A percentile compares a stretch with the other conserved stretches of the same genome.
These are phyloP conservation scores for Lagocephalus sceleratus DNA, from an alignment of 2,797 vertebrate species.

Conservation along the genomic window DNA sequence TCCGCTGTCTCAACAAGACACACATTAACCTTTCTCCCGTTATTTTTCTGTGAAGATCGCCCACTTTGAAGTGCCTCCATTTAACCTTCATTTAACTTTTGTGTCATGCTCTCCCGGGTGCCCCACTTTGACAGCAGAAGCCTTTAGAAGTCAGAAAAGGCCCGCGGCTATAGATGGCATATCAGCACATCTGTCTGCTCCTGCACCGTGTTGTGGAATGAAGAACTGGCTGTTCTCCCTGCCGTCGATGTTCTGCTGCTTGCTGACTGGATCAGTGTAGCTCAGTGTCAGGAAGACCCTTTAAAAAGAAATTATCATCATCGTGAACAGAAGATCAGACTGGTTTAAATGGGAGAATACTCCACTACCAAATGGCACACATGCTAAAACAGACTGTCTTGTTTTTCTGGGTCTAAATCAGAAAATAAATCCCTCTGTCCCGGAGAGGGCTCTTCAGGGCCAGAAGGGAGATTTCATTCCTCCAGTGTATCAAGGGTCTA, in stretches of 20 bases:
- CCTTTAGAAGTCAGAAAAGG: conserved; percentile 72
- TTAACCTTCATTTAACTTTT: conserved; percentile 78
- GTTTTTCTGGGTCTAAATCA: no score
- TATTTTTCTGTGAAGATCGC: conserved; percentile 61
- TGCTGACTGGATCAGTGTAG: conserved; percentile 21
- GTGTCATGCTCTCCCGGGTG: conserved; percentile 61
- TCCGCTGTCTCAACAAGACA: conserved; percentile 71
- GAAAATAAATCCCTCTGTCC: no score
- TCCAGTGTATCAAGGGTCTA: no score
- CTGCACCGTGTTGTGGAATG: conserved; percentile 40
- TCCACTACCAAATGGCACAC: no score
- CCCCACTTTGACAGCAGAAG: conserved; percentile 64
- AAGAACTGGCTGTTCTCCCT: conserved; percentile 42
- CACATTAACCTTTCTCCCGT: conserved; percentile 72
- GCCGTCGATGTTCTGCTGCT: conserved; percentile 26
- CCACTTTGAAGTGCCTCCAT: conserved; percentile 74
- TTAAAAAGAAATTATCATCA: no score
- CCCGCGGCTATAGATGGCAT: conserved; percentile 68
- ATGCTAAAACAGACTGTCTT: no score
- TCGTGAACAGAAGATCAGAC: no score
- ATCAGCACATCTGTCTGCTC: conserved; percentile 73
- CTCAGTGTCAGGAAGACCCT: conserved; percentile 38
- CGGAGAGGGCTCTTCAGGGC: no score
- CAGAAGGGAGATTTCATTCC: no score
- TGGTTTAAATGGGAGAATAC: no score